A percentile compares a stretch with the other conserved stretches of the same genome.
Evolutionary conservation across 2,888 invertebrate species (phyloP).

Genomic region (Zygogramma bicolorata): DNA sequence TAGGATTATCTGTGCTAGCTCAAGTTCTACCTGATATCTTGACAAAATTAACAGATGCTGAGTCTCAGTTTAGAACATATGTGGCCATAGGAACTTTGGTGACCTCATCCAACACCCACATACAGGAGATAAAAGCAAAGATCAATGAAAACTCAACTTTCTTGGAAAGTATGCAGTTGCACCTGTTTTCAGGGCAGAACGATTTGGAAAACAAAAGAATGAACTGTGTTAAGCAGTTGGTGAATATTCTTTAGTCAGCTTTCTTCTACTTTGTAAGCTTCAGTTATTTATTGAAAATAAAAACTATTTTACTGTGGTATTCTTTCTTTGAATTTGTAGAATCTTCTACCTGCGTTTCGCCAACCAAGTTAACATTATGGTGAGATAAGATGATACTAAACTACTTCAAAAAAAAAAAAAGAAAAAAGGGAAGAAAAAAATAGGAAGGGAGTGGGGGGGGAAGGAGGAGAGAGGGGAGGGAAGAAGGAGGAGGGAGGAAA

Average conservation of each 20-base stretch:
- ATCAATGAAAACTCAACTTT: constrained; percentile 59
- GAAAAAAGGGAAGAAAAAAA: too few relatives aligned
- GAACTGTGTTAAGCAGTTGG: constrained; percentile 61
- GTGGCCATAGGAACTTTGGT: constrained; percentile 83
- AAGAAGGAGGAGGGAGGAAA: not conserved
- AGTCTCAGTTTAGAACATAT: constrained; percentile 81
- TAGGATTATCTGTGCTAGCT: constrained; percentile 67
- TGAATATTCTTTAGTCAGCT: constrained; percentile 45
- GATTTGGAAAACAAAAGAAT: constrained; percentile 68
- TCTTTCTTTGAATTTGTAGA: not conserved
- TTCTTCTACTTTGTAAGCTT: constrained; percentile 8
- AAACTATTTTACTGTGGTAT: not conserved
- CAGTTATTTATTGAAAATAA: not conserved
- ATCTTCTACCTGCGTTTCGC: too few relatives aligned
- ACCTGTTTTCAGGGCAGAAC: constrained; percentile 64
- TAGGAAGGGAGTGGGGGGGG: constrained; percentile 17
- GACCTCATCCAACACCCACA: constrained; percentile 62
- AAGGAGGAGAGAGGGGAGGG: not conserved
- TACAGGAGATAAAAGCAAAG: constrained; percentile 66
- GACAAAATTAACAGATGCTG: constrained; percentile 73
- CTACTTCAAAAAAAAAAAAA: too few relatives aligned
- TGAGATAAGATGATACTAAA: too few relatives aligned
- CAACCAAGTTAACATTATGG: too few relatives aligned
- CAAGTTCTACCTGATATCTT: constrained; percentile 71
- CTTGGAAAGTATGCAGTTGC: constrained; percentile 60